These are phyloP conservation scores for Loxodonta africana DNA, from an alignment of 2,113 vertebrate species.

Conservation along the genomic window DNA sequence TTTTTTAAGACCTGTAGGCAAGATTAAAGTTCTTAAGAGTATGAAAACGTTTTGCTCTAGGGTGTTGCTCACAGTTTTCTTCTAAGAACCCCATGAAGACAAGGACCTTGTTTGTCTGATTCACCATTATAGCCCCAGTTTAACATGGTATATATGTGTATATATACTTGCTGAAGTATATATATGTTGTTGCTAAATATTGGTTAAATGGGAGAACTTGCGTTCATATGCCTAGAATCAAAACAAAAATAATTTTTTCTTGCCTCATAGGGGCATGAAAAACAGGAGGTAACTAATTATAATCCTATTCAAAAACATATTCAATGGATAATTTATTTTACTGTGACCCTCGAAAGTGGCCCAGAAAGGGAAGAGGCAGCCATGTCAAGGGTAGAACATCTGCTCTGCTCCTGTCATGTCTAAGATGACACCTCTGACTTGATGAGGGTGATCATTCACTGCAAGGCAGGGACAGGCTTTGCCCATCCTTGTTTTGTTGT, in stretches of 20 bases:
- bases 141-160: not conserved
- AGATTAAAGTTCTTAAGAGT: not conserved
- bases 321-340: not conserved
- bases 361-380: not conserved
- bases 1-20: slow-evolving; percentile 20
- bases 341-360: not conserved
- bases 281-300: not conserved
- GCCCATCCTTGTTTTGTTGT: not conserved
- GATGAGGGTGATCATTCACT: not conserved
- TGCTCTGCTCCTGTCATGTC: not conserved
- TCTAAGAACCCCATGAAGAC: not conserved
- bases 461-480: not conserved
- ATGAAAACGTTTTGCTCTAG: not conserved
- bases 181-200: not conserved
- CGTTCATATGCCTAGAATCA: slow-evolving; percentile 1
- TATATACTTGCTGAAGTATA: not conserved
- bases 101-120: not conserved
- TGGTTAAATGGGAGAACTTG: not conserved
- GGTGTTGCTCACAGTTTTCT: not conserved
- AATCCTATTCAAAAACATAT: not conserved
- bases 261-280: not conserved
- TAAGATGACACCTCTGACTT: not conserved
- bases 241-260: slow-evolving; percentile 23
- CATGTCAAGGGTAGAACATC: not conserved
- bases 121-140: not conserved